Evolutionary conservation across 23 tunicate species (phyloP), one percentile per base, ranked within the genome.

Genomic region (Trididemnum nubilum): DNA sequence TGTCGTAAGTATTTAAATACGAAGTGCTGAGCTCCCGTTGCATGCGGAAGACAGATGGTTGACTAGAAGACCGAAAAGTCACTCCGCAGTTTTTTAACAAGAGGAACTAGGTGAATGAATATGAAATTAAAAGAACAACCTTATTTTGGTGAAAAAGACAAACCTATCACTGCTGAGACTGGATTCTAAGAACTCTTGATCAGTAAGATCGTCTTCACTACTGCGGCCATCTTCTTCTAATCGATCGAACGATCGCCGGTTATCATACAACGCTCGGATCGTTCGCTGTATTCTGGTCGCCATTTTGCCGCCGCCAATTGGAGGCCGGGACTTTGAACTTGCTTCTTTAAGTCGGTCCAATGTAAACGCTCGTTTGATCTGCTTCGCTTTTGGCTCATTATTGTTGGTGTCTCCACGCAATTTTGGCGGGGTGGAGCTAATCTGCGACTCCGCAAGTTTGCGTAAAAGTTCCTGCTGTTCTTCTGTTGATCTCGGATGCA

Each of bases 281-380:
- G 98, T 93, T 2, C 88, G 81, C 35, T 93, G 98, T 33, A 93
- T 93, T 59, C 77, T 72, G 9, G 78, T 93, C 18, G 98, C 98
- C 98, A 93, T 93, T 76, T 87, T 93, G 18, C 86, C 83, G 1
- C 71, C 32, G 2, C 81, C 3, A 7, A 23, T 51, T 21, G 78
- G 64, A 1, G 32, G 61, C 2, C 52, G 30, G 2, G 81, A 22
- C 12, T 30, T 26, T 0, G 58, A 32, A 39, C 58, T 27, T 22
- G 19, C 51, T 21, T 81, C 79, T 24, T 81, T 81, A 2, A 77
- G 38, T 2, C 29, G 49, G 15, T 52, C 67, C 21, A 77, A 3
- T 2, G 81, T 34, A 29, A 29, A 19, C 24, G 79, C 2, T 33
- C 25, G 21, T 77, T 52, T 32, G 40, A 4, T n/a, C 18, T 54